Evolutionary conservation across 2,113 vertebrate genomes (phyloP).

Genomic region (Chauna torquata): DNA sequence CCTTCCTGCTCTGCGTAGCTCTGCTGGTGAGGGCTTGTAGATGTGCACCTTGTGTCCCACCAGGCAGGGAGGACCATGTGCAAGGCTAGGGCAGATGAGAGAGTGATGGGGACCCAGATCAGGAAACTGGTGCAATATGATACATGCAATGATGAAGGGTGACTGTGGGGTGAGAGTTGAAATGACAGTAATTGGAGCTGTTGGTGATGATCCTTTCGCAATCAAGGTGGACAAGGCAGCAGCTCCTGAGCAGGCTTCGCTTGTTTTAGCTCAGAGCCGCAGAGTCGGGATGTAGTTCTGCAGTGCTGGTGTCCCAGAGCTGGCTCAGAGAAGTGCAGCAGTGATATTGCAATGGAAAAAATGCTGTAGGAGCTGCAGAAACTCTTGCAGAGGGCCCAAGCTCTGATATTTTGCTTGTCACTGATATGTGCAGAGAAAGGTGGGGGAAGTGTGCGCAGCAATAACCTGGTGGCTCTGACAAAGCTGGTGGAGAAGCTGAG

Average conservation of each 20-base stretch:
- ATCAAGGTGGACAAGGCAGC: neutral
- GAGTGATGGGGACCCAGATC: fast-evolving
- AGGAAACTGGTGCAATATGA: neutral
- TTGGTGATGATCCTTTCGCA: neutral
- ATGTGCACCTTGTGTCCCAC: neutral
- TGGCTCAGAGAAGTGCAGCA: neutral
- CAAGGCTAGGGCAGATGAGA: neutral
- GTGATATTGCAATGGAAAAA: neutral
- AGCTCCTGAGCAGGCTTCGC: neutral
- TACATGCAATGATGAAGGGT: neutral
- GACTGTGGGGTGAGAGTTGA: neutral
- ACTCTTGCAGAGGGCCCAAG: neutral
- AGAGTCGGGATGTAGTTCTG: neutral
- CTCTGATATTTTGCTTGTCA: neutral
- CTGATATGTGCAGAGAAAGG: neutral
- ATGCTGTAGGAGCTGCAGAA: neutral
- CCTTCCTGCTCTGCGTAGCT: neutral
- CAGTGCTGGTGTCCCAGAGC: neutral
- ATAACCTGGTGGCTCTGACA: neutral
- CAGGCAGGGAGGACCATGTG: neutral
- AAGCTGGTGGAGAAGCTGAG: neutral
- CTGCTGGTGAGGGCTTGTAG: neutral
- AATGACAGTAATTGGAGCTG: neutral
- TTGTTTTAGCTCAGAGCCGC: neutral
- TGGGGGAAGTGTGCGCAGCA: neutral